A percentile compares a stretch with the other conserved stretches of the same genome.
These are phyloP conservation scores for Sebastes wilsoni DNA, from an alignment of 2,797 vertebrate species.

Conservation along the genomic window DNA sequence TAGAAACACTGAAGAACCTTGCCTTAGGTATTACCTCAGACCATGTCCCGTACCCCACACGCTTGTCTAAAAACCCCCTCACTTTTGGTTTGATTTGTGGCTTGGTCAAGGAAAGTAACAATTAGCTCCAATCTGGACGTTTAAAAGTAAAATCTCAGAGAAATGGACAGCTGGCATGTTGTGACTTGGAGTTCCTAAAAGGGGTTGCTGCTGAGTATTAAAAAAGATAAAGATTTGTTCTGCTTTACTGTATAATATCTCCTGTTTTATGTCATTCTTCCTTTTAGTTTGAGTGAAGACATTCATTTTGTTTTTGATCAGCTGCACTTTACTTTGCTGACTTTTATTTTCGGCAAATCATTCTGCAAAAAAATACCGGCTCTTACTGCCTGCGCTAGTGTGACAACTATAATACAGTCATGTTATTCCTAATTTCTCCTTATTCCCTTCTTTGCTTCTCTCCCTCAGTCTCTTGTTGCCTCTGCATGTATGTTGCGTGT, in stretches of 20 bases:
- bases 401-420: conserved; percentile 3
- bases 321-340: conserved; percentile 47
- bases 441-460: conserved; percentile 55
- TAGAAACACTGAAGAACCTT: conserved; percentile 99
- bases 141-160: conserved; percentile 8
- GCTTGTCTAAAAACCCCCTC: conserved; percentile 62
- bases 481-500: conserved; percentile 80
- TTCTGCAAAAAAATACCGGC: not conserved
- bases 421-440: conserved; percentile 48
- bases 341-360: conserved; percentile 22
- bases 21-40: conserved; percentile 93
- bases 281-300: conserved; percentile 23
- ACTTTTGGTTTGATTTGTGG: conserved; percentile 67
- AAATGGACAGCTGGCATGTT: conserved; percentile 52
- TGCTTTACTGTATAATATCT: conserved; percentile 17
- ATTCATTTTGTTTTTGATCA: conserved; percentile 3
- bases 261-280: conserved; percentile 6
- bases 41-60: conserved; percentile 68
- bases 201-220: conserved; percentile 23
- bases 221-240: not conserved
- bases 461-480: conserved; percentile 45
- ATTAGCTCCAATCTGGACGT: conserved; percentile 32
- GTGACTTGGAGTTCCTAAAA: conserved; percentile 15
- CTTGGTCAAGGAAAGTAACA: conserved; percentile 77
- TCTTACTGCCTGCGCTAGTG: conserved; percentile 27